phyloP scores from a whole-genome alignment of 2,113 vertebrate genomes.

The Nyctereutes procyonoides region DNA sequence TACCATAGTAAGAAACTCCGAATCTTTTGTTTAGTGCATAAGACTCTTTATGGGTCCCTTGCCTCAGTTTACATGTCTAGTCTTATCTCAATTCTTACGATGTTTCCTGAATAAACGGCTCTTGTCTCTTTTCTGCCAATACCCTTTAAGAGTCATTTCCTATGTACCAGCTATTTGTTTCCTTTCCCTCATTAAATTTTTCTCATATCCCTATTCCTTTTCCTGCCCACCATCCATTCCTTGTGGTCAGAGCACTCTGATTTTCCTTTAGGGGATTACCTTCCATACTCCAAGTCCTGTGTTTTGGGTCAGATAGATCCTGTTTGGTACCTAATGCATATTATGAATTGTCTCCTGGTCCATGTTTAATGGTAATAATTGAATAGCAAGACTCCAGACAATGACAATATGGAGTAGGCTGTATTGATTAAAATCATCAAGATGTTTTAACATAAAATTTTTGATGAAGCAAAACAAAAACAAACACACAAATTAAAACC shows the following conservation, averaged over 20 bases:
- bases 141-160: not conserved
- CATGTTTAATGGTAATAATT: not conserved
- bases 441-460: not conserved
- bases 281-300: not conserved
- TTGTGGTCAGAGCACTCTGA: not conserved
- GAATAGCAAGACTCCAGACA: not conserved
- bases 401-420: not conserved
- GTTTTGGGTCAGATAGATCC: not conserved
- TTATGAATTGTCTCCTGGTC: not conserved
- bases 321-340: not conserved
- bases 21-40: too few relatives aligned
- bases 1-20: not conserved
- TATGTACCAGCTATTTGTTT: not conserved
- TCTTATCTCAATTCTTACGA: not conserved
- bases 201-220: not conserved
- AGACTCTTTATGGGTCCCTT: not conserved
- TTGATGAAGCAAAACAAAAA: not conserved
- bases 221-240: not conserved
- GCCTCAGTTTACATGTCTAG: not conserved
- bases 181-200: not conserved
- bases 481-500: not conserved
- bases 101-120: not conserved
- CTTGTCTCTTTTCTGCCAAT: not conserved
- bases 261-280: not conserved
- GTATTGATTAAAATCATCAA: not conserved